Percentiles rank a stretch among this genome's conserved stretches.
phyloP scores from a whole-genome alignment of 2,888 invertebrate species.

The Nomada ferruginata region DNA sequence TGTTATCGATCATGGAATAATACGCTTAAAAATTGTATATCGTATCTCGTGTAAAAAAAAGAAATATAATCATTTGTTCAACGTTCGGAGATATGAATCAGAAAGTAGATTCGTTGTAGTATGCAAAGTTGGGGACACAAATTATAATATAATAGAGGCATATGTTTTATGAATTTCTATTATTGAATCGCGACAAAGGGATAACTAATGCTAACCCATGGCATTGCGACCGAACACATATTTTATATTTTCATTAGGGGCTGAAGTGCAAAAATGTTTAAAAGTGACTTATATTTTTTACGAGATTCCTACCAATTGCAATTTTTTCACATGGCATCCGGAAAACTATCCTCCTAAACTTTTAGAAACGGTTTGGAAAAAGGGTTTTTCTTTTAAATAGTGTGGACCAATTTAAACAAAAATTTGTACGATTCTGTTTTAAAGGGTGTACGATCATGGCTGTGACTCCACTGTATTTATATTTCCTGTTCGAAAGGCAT shows the following conservation, averaged over 20 bases:
- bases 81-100: not conserved
- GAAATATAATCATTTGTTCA: not conserved
- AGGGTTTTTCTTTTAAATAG: too few relatives aligned
- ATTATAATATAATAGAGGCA: conserved; percentile 15
- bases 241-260: too few relatives aligned
- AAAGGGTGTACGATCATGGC: conserved; percentile 6
- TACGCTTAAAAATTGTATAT: conserved; percentile 1
- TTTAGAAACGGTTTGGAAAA: too few relatives aligned
- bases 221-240: conserved; percentile 34
- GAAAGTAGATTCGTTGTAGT: not conserved
- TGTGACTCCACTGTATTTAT: conserved; percentile 64
- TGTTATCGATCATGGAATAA: not conserved
- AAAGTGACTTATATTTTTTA: too few relatives aligned
- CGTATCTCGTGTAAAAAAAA: not conserved
- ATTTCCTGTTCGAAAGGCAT: conserved; percentile 43
- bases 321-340: too few relatives aligned
- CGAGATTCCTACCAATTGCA: too few relatives aligned
- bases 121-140: not conserved
- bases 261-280: too few relatives aligned
- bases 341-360: too few relatives aligned
- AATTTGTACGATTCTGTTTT: too few relatives aligned
- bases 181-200: conserved; percentile 42
- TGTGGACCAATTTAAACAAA: too few relatives aligned
- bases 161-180: conserved; percentile 16
- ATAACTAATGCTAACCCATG: not conserved